Base-by-base conservation (phyloP, 2,113 vertebrate species). In the Chroicocephalus ridibundus region DNA sequence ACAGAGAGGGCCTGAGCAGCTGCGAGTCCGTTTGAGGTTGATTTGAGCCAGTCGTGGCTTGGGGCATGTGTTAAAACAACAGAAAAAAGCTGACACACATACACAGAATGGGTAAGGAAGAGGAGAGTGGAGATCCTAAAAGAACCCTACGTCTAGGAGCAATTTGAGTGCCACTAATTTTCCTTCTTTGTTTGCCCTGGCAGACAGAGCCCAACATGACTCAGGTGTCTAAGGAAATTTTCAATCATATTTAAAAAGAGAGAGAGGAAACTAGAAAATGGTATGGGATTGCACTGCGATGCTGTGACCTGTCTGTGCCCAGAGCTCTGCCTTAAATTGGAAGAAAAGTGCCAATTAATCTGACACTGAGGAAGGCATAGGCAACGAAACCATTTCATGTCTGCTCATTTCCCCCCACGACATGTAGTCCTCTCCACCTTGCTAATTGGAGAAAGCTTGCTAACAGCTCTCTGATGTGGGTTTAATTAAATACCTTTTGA, bases 401-500 rank as follows among this genome's bases (percentile, higher is more conserved):
- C 77, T 34, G 24, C 79, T 92, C 79, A 51, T 86, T 95, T 96
- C 40, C 61, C 81, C 65, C 34, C 55, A 26, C 82, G 86, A 71
- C 76, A 75, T 21, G 31, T 42, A 83, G 94, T 88, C n/a, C 36
- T 88, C 94, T 88, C 91, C 85, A 88, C 89, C 74, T 92, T 89
- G 60, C 80, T 97, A 96, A 96, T 62, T 93, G 92, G 79, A 95
- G 92, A 89, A 90, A 91, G 36, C 82, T 86, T 77, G 70, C 70
- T 92, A 93, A 93, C 82, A 82, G 74, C 70, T 91, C 80, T 94
- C 78, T 90, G 74, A 95, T 79, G 89, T 80, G 82, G 32, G 55
- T 93, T 94, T 94, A 93, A 96, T 97, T 96, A 92, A 94, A 95
- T 94, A 90, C 60, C 64, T 88, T 95, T 70, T 81, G 88, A 96